Evolutionary conservation across 2,888 invertebrate genomes (phyloP), one percentile per base, ranked within the genome.

Genomic region (Calliopum simillimum): DNA sequence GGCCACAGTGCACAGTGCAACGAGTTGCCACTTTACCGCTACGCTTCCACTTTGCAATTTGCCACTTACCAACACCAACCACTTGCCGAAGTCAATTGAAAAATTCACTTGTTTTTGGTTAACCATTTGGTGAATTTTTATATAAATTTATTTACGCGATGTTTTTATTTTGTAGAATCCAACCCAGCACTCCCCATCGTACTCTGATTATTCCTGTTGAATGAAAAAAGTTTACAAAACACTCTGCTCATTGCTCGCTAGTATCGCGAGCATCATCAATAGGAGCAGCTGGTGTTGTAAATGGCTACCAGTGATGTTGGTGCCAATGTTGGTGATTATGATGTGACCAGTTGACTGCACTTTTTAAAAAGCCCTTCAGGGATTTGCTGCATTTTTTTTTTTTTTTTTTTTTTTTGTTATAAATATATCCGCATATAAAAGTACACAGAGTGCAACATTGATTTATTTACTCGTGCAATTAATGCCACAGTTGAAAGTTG

Each of bases 61-160:
- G 44, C 43, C 55, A 44, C 43, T 41, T 33, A 55, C 6, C 55
- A 55, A 23, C 43, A 14, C 56, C 16, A 19, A 25, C 14, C 58
- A 67, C 49, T 66, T 46, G 23, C 44, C 63, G 68, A 47, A 70
- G 46, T 68, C 68, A 68, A 68, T 70, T 70, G 70, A 70, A 72
- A 72, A 70, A 67, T 47, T 70, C 71, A 71, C 71, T 73, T 75
- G 71, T 71, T 73, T 68, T 68, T 55, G 70, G 62, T 71, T 71
- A 73, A 73, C 72, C 71, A 68, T 67, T 72, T 55, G 55, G 59
- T 46, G 41, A 59, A 59, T 59, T 61, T 67, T 67, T 59, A 67
- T 67, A 65, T 68, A 68, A 61, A 55, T 49, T 69, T 64, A 68
- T 66, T 72, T 68, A 41, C 23, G 16, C 19, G 41, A 47, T 12